Evolutionary conservation across 2,888 invertebrate genomes (phyloP).

Genomic region (Nematopogon swammerdamellus): DNA sequence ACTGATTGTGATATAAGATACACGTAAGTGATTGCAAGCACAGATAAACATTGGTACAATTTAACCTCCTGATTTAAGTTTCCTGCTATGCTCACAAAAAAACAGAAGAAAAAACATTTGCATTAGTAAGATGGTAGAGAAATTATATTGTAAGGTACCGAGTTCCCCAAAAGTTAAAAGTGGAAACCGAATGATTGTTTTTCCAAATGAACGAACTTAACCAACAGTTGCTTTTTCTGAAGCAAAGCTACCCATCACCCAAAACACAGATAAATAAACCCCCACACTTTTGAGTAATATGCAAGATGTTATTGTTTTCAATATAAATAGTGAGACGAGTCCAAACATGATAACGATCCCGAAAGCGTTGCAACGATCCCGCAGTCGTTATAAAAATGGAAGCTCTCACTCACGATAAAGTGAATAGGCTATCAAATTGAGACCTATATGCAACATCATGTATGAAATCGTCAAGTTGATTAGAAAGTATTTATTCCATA

Average conservation of each 20-base stretch:
- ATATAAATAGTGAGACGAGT: neutral
- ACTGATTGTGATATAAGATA: slow-evolving; percentile 25
- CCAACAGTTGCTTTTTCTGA: no score
- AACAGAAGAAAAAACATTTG: slow-evolving; percentile 42
- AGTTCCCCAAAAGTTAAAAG: no score
- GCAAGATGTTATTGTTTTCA: neutral
- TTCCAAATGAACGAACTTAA: neutral
- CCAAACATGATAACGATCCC: neutral
- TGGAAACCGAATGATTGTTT: neutral
- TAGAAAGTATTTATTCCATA: no score
- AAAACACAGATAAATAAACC: neutral
- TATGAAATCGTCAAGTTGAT: slow-evolving; percentile 12
- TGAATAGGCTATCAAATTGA: no score
- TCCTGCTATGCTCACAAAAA: slow-evolving; percentile 55
- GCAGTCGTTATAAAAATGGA: slow-evolving; percentile 6
- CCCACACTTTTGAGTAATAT: neutral
- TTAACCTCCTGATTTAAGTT: slow-evolving; percentile 50
- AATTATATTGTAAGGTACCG: neutral
- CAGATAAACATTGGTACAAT: slow-evolving; percentile 45
- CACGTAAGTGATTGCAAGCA: slow-evolving; percentile 47
- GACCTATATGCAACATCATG: slow-evolving; percentile 18
- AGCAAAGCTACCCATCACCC: neutral
- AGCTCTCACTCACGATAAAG: no score
- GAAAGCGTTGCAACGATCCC: slow-evolving; percentile 19
- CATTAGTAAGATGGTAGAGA: slow-evolving; percentile 31